Base-by-base conservation (phyloP, 2,797 vertebrate genomes). In the Fringilla coelebs region DNA sequence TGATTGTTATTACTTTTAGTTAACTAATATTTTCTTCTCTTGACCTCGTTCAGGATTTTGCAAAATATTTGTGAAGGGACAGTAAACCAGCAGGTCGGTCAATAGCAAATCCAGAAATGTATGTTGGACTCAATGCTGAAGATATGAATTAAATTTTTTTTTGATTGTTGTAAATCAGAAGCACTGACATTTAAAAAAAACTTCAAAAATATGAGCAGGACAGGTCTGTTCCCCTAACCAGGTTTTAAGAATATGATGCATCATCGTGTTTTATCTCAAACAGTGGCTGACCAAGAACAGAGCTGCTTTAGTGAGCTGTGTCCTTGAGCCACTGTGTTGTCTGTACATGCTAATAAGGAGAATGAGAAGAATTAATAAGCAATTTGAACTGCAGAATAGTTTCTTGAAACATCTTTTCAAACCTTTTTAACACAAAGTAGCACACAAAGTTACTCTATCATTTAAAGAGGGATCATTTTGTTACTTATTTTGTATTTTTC, bases 341-440 rank as follows among this genome's bases (percentile, higher is more conserved):
- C 81, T 97, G 77, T 96, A 96, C 87, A 70, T 98, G 96, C 97
- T 98, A 98, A 98, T 98, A 97, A 98, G 98, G 98, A 98, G 98
- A 98, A 94, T 58, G 97, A 98, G 97, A 95, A 97, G 98, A 98
- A 98, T 99, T 98, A 98, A 97, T 98, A 96, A 97, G 96, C 90
- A 49, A 90, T 79, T 73, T 60, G 61, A 88, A 75, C 71, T 31
- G 46, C 85, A 49, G 43, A 43, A 17, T 66, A 46, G 11, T 91
- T 94, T 92, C 66, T 77, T 94, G 52, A 88, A 93, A 76, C 41
- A 45, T 72, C 31, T 84, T 95, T 91, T 76, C 54, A 58, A 54
- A 75, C 58, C 46, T 78, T 74, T 90, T 89, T 74, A 94, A 55
- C 21, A 85, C 62, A 70, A 79, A 89, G 60, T 91, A 72, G 43